phyloP scores from a whole-genome alignment of 2,797 vertebrate species.

The Psittacula echo region DNA sequence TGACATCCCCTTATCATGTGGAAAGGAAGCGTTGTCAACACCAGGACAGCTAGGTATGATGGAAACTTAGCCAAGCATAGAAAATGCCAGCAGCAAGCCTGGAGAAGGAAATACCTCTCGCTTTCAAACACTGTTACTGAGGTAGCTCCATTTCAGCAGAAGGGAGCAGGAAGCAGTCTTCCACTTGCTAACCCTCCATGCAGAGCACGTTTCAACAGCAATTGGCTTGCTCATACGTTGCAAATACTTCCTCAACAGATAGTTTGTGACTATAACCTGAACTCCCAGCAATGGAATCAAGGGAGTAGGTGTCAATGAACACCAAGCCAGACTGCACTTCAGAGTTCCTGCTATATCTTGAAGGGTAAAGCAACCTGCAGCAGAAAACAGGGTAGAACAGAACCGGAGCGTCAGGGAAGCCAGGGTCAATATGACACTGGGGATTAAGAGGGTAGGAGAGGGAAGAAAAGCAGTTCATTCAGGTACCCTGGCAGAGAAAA shows the following conservation, averaged over 20 bases:
- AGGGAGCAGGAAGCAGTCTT: background rate
- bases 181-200: background rate
- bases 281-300: background rate
- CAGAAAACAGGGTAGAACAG: background rate
- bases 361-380: background rate
- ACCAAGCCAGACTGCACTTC: background rate
- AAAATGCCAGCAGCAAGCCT: background rate
- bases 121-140: background rate
- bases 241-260: background rate
- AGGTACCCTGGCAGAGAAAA: background rate
- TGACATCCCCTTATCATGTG: background rate
- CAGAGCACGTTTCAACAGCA: background rate
- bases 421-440: background rate
- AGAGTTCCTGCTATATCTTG: background rate
- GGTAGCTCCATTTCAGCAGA: background rate
- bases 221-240: background rate
- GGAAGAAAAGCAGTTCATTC: background rate
- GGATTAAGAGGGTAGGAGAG: background rate
- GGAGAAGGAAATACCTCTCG: background rate
- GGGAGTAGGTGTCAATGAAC: background rate
- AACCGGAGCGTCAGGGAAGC: background rate
- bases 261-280: background rate
- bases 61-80: constrained; percentile 16
- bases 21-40: background rate
- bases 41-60: background rate